Evolutionary conservation across 2,888 invertebrate species (phyloP), one percentile per base, ranked within the genome.

Genomic region (Tupiocoris notatus): DNA sequence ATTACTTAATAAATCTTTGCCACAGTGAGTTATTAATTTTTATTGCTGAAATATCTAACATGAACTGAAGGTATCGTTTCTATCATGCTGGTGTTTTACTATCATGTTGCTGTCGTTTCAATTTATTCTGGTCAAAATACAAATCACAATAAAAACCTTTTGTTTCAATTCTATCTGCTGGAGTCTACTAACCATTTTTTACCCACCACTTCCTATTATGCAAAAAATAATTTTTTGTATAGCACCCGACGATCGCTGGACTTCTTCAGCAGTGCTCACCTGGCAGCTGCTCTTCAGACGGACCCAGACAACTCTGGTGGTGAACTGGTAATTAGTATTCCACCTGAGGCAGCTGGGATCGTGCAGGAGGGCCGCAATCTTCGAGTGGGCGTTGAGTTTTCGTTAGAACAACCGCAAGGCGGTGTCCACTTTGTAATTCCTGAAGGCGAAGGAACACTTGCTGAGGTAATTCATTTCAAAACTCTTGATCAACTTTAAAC

Each of bases 371-470:
- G 95, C 0, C 88, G 93, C 78, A 91, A 92, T 0, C 86, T 98
- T 61, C 87, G 94, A 56, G 89, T 96, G 76, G 91, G 92, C 0
- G 92, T 96, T 80, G 98, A 98, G 84, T 98, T 97, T 86, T 95
- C 96, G 0, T 85, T 97, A 76, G 96, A 97, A 83, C 91, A 92
- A 77, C 97, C 98, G 0, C 90, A 92, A 82, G 95, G 96, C 58
- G 98, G 98, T 0, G 89, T 98, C 81, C 96, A 98, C 84, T 98
- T 98, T 88, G 96, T 96, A 21, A 91, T 96, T 57, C 97, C 97
- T 0, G 88, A 89, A 63, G 91, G 92, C 75, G 94, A 94, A 82
- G 95, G 93, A n/a, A 89, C 89, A 23, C 86, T 92, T 80, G 88
- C 90, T 71, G 94, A 96, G 76, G 79, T 73, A 59, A 73, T 76